Evolutionary conservation across 2,113 vertebrate species (phyloP), one percentile per base, ranked within the genome.

Genomic region (Bostrychus sinensis): DNA sequence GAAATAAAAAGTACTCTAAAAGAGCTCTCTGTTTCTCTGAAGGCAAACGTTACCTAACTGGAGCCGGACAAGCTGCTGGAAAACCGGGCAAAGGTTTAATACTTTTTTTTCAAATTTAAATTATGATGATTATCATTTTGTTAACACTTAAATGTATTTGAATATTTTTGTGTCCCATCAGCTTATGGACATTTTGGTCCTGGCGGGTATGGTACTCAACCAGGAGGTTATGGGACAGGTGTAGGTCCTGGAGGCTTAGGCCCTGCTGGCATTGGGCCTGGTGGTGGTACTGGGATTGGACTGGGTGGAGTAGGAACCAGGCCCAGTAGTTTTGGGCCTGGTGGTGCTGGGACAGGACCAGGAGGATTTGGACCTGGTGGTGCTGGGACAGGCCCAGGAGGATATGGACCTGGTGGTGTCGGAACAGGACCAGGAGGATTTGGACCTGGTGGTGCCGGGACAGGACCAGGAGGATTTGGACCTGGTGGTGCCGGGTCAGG

Each of bases 1-100:
- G 1, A 20, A 7, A 48, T 0, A 42, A 64, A 46, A 14, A 54
- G 43, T 23, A 53, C 2, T 17, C 20, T n/a, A 26, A 66, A 12
- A 3, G 9, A 38, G 1, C 5, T 16, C 12, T 5, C 14, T 45
- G 19, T 42, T 30, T 46, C 43, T n/a, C 57, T 11, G 60, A 67
- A 92, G 91, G 89, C 32, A 9, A 84, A 45, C 85, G 86, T 41
- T 91, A 86, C 56, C 84, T 90, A 0, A 86, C 61, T 70, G 89
- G 90, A 62, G 85, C 91, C 26, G 85, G 88, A 73, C 72, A 75
- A 23, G 84, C 71, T 70, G 14, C 50, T 10, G 83, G 51, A 51
- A 91, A 92, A 87, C 60, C 62, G 58, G 84, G 88, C 36, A 92
- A 91, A 90, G 76, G 90, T 92, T 77, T 19, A 1, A 20, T n/a